Conservation (phyloP, 2,888 invertebrate genomes). For the Rhopalosiphum nymphaeae region DNA sequence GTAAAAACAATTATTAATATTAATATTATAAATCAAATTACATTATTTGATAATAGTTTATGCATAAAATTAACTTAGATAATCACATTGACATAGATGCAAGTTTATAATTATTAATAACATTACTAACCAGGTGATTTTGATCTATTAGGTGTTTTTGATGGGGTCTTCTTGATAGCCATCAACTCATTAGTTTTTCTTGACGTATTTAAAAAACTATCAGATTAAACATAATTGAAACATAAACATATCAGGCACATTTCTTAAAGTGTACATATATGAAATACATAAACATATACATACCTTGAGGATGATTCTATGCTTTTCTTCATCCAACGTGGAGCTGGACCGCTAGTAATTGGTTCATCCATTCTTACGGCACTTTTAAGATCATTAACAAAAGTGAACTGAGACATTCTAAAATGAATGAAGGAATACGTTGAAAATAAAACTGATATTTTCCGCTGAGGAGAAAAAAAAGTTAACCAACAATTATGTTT, state of each 20-base stretch:
- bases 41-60: background rate
- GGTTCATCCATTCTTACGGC: conserved; percentile 84
- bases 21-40: background rate
- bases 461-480: background rate
- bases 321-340: conserved; percentile 83
- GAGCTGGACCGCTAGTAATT: conserved; percentile 81
- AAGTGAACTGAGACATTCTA: conserved; percentile 84
- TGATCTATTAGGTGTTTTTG: conserved; percentile 78
- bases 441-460: background rate
- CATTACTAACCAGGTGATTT: conserved; percentile 76
- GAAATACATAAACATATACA: background rate
- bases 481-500: background rate
- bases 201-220: conserved; percentile 73
- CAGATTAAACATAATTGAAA: background rate
- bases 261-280: background rate
- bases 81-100: conserved; percentile 21
- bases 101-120: conserved; percentile 12
- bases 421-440: background rate
- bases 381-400: conserved; percentile 84
- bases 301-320: conserved; percentile 75
- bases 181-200: conserved; percentile 67
- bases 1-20: background rate
- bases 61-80: conserved; percentile 12
- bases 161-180: conserved; percentile 72
- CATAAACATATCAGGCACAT: background rate